phyloP scores from a whole-genome alignment of 2,797 vertebrate species.

The Ctenosaura bakeri region DNA sequence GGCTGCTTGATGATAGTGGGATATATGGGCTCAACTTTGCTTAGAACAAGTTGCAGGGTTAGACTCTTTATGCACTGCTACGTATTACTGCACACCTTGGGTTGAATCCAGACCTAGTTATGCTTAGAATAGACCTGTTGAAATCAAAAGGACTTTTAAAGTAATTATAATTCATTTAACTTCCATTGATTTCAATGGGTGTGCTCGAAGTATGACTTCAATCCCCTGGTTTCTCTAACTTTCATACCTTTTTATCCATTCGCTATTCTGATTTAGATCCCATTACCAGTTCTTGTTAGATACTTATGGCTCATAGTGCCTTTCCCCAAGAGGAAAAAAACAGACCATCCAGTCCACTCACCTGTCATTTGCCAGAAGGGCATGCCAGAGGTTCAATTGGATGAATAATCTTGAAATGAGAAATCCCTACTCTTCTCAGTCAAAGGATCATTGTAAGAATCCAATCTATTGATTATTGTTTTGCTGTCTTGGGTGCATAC shows the following conservation, averaged over 20 bases:
- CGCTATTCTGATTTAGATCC: not conserved
- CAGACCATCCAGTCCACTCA: not conserved
- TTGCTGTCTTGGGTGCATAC: constrained; percentile 12
- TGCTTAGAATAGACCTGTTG: no score
- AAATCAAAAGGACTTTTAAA: not conserved
- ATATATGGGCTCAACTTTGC: not conserved
- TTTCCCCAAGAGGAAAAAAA: not conserved
- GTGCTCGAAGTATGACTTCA: not conserved
- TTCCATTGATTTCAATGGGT: not conserved
- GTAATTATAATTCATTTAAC: not conserved
- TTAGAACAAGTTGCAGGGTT: not conserved
- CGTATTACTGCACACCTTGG: no score
- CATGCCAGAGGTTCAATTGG: not conserved
- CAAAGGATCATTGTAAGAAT: not conserved
- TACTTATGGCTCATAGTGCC: not conserved
- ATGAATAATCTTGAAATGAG: not conserved
- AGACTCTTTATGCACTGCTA: not conserved
- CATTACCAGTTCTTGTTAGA: not conserved
- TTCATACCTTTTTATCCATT: not conserved
- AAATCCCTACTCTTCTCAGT: not conserved
- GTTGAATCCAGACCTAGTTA: no score
- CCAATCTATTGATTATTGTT: not conserved
- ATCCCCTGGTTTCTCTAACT: not conserved
- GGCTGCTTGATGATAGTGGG: not conserved
- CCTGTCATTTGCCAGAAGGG: not conserved